Conservation (phyloP, 1,140 invertebrate genomes). For the Cepaea nemoralis region DNA sequence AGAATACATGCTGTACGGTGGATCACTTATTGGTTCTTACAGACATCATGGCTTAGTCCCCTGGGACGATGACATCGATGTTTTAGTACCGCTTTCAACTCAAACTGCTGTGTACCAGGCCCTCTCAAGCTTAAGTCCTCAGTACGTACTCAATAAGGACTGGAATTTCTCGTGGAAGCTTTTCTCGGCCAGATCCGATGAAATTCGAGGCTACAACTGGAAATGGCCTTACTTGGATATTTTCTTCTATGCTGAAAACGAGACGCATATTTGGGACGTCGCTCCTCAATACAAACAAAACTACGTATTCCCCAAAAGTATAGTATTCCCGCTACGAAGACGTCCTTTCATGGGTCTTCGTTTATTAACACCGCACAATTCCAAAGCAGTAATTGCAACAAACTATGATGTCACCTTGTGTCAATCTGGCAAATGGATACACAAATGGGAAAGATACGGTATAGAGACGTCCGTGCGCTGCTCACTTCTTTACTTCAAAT, state of each 20-base stretch:
- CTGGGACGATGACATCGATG: constrained; percentile 56
- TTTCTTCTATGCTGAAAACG: constrained; percentile 49
- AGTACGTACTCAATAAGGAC: constrained; percentile 36
- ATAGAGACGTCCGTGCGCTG: background rate
- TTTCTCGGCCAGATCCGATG: constrained; percentile 14
- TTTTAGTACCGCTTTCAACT: constrained; percentile 40
- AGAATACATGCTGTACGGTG: constrained; percentile 49
- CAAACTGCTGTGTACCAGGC: background rate
- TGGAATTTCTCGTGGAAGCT: constrained; percentile 46
- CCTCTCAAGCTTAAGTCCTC: background rate
- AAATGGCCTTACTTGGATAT: constrained; percentile 54
- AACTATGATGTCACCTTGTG: constrained; percentile 37
- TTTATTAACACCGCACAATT: constrained; percentile 43
- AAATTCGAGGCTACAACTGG: constrained; percentile 38
- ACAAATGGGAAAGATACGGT: constrained; percentile 26
- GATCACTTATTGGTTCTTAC: constrained; percentile 51
- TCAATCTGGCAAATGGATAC: constrained; percentile 31
- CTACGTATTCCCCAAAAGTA: constrained; percentile 37
- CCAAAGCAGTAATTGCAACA: constrained; percentile 8
- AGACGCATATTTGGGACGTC: constrained; percentile 52
- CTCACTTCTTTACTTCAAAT: background rate
- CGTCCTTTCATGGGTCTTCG: constrained; percentile 44
- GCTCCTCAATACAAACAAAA: constrained; percentile 6
- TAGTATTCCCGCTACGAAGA: constrained; percentile 44
- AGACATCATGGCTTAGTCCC: constrained; percentile 54